A percentile compares a stretch with the other conserved stretches of the same genome.
These are phyloP conservation scores for Drosophila serrata DNA, from an alignment of 1,140 invertebrate genomes.

Conservation along the genomic window DNA sequence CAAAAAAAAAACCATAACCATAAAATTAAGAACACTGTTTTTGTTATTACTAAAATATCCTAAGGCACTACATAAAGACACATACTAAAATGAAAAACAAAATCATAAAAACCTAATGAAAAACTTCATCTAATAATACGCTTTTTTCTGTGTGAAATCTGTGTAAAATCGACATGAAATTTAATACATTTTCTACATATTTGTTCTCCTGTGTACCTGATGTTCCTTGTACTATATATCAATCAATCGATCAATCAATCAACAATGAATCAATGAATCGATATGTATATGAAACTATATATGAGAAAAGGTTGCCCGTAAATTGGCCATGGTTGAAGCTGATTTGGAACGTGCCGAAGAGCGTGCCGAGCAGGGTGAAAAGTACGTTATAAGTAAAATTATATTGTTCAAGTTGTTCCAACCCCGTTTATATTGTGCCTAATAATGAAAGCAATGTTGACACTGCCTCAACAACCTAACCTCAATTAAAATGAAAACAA, in stretches of 20 bases:
- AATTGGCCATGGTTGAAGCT: slow-evolving; percentile 99
- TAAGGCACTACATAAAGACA: slow-evolving; percentile 6
- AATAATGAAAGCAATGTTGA: slow-evolving; percentile 50
- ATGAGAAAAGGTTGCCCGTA: slow-evolving; percentile 98
- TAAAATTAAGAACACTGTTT: slow-evolving; percentile 26
- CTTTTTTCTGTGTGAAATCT: slow-evolving; percentile 25
- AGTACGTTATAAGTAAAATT: slow-evolving; percentile 91
- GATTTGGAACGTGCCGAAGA: slow-evolving; percentile 99
- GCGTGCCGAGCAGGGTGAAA: slow-evolving; percentile 99
- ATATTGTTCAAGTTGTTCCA: slow-evolving; percentile 49
- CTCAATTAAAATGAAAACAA: slow-evolving; percentile 36
- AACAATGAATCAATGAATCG: slow-evolving; percentile 45
- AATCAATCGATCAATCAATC: slow-evolving; percentile 35
- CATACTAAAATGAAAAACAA: slow-evolving; percentile 9
- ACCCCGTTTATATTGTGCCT: slow-evolving; percentile 49
- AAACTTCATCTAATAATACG: slow-evolving; percentile 15
- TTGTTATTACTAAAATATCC: slow-evolving; percentile 43
- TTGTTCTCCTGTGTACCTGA: slow-evolving; percentile 56
- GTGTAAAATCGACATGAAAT: slow-evolving; percentile 42
- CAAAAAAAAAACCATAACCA: slow-evolving; percentile 20
- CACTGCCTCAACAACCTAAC: slow-evolving; percentile 69
- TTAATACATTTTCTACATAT: slow-evolving; percentile 72
- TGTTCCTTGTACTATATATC: slow-evolving; percentile 31
- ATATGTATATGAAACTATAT: slow-evolving; percentile 59
- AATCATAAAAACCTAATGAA: slow-evolving; percentile 7